phyloP scores from a whole-genome alignment of 2,113 vertebrate species.

The Heptranchias perlo region DNA sequence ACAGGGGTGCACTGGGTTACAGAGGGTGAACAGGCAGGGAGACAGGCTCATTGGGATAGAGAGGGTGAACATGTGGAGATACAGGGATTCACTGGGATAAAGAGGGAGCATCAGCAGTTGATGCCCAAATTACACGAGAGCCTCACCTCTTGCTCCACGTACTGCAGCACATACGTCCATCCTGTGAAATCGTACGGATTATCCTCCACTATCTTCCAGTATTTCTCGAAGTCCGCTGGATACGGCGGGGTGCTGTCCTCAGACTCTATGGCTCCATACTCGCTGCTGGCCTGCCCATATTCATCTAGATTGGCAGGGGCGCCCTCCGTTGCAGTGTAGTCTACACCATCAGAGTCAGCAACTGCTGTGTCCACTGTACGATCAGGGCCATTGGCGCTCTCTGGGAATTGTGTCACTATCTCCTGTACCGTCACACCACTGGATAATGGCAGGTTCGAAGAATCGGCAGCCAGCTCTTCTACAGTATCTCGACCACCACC shows the following conservation, averaged over 20 bases:
- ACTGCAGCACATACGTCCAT: slow-evolving; percentile 73
- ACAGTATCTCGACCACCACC: not conserved
- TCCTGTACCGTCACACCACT: not conserved
- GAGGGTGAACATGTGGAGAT: no score
- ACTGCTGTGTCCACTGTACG: not conserved
- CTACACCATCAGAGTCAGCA: not conserved
- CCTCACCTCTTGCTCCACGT: slow-evolving; percentile 73
- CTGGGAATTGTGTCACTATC: not conserved
- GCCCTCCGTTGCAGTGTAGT: not conserved
- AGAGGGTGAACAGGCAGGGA: no score
- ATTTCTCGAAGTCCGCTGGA: slow-evolving; percentile 63
- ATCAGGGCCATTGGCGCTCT: not conserved
- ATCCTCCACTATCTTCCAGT: slow-evolving; percentile 60
- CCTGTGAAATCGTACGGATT: slow-evolving; percentile 66
- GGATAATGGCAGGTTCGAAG: not conserved
- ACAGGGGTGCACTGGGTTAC: no score
- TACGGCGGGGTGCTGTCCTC: slow-evolving; percentile 48
- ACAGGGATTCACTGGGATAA: no score
- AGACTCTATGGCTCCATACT: not conserved
- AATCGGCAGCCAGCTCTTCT: not conserved
- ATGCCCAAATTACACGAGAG: not conserved
- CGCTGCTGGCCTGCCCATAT: not conserved
- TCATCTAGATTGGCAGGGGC: no score
- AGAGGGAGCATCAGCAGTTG: not conserved
- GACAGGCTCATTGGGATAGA: no score